phyloP scores from a whole-genome alignment of 2,113 vertebrate species.

The Corydoras maculifer region DNA sequence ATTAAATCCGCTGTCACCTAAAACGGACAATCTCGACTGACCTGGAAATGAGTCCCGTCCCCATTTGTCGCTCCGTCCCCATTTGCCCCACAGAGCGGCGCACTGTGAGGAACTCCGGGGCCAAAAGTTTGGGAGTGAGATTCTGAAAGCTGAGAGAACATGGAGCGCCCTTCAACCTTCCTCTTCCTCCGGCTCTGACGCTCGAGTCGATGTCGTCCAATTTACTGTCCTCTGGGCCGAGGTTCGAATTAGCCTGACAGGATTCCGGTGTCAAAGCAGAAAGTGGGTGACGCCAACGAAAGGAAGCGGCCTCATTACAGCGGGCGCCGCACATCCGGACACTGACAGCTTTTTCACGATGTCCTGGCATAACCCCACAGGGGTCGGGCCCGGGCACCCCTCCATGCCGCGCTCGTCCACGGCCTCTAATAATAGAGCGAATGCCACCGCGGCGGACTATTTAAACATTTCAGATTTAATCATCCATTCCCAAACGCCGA shows the following conservation, averaged over 20 bases:
- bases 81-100: not conserved
- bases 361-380: conserved; percentile 44
- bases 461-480: conserved; percentile 1
- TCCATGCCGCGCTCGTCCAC: no score
- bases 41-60: conserved; percentile 15
- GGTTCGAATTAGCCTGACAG: conserved; percentile 40
- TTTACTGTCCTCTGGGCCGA: conserved; percentile 38
- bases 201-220: conserved; percentile 40
- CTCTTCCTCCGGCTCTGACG: conserved; percentile 26
- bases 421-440: no score
- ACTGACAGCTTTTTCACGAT: conserved; percentile 47
- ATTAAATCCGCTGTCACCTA: not conserved
- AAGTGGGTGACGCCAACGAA: conserved; percentile 41
- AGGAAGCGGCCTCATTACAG: conserved; percentile 61
- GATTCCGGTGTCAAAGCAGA: conserved; percentile 34
- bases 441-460: not conserved
- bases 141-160: conserved; percentile 2
- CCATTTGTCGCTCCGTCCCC: not conserved
- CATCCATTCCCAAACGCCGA: conserved; percentile 3
- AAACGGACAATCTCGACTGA: conserved; percentile 6
- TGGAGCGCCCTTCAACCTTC: conserved; percentile 6
- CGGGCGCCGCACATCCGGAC: conserved; percentile 55
- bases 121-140: conserved; percentile 3
- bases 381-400: no score
- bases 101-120: conserved; percentile 15